A percentile compares a stretch with the other conserved stretches of the same genome.
Conservation (phyloP, 1,140 invertebrate species). For the Cherax destructor region DNA sequence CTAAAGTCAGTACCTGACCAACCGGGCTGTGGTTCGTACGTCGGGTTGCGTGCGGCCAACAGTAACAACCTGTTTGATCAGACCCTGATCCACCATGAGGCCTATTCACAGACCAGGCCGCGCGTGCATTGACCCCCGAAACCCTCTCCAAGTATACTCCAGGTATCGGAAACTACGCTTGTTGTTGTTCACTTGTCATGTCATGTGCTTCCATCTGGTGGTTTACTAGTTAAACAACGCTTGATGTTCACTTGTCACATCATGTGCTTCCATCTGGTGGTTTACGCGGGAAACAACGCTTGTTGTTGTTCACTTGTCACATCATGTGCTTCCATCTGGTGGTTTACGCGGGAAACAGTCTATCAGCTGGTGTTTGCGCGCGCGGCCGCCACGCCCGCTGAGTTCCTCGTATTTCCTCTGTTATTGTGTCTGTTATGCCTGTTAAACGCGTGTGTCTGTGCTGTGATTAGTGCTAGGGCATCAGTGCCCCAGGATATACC, state of each 20-base stretch:
- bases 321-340: conserved; percentile 1
- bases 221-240: neutral
- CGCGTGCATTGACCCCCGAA: too few species aligned
- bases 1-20: too few species aligned
- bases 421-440: neutral
- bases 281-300: neutral
- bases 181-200: neutral
- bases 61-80: too few species aligned
- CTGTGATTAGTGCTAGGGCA: neutral
- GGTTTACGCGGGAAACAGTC: neutral
- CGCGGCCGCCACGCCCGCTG: neutral
- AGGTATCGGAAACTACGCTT: too few species aligned
- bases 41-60: too few species aligned
- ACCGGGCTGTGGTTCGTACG: too few species aligned
- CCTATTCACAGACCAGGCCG: too few species aligned
- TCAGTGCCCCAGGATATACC: neutral
- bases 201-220: neutral
- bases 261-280: neutral
- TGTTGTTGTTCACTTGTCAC: neutral
- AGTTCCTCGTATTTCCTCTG: neutral
- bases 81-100: too few species aligned
- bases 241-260: neutral
- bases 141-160: too few species aligned
- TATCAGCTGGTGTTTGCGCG: conserved; percentile 2
- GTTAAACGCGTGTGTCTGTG: neutral